Percentiles rank a stretch among this genome's conserved stretches.
phyloP scores from a whole-genome alignment of 92 coral and sea anemone genomes.

The Anthopleura xanthogrammica region DNA sequence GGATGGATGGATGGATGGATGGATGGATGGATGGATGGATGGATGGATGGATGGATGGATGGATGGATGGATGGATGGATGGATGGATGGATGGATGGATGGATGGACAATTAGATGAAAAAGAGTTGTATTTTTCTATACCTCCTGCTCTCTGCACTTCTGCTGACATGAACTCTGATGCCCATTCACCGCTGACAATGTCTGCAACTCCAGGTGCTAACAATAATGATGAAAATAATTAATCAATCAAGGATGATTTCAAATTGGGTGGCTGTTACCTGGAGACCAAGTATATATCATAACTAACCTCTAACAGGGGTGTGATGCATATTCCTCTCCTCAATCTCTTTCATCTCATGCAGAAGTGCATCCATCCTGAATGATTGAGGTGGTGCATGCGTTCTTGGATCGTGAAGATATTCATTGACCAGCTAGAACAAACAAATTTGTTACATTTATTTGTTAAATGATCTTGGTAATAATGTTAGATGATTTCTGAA shows the following conservation, averaged over 20 bases:
- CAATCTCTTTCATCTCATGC: slow-evolving; percentile 90
- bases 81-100: no score
- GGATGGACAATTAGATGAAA: neutral
- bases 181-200: slow-evolving; percentile 85
- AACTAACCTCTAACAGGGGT: slow-evolving; percentile 72
- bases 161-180: slow-evolving; percentile 78
- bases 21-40: no score
- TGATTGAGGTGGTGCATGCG: slow-evolving; percentile 88
- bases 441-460: neutral
- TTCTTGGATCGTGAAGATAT: slow-evolving; percentile 72
- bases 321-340: slow-evolving; percentile 69
- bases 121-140: neutral
- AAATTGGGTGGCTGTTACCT: no score
- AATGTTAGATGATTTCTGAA: no score
- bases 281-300: neutral
- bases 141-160: slow-evolving; percentile 73
- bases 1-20: no score
- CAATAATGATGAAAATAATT: neutral
- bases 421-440: slow-evolving; percentile 72
- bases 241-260: neutral
- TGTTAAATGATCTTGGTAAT: neutral
- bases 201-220: slow-evolving; percentile 91
- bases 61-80: no score
- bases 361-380: slow-evolving; percentile 90
- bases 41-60: no score